Conservation (phyloP, 2,797 vertebrate species). For the Hydrolagus colliei region DNA sequence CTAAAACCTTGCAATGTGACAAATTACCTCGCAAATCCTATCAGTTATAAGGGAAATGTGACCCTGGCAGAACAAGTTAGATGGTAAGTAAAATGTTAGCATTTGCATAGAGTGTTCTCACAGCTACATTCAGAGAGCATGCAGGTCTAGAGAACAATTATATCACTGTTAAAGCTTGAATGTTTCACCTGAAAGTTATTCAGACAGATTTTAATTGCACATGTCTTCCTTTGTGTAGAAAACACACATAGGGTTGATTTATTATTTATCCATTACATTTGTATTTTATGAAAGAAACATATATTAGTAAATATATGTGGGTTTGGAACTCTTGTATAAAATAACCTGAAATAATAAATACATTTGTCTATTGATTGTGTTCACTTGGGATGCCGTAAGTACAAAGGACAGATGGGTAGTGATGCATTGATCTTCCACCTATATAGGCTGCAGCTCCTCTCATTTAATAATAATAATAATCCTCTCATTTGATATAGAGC, state of each 20-base stretch:
- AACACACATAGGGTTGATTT: background rate
- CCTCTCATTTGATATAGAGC: too few species aligned
- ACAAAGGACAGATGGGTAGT: too few species aligned
- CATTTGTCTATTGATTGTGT: background rate
- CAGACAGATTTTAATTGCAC: background rate
- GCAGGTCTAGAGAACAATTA: background rate
- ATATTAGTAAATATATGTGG: background rate
- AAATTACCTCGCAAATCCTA: background rate
- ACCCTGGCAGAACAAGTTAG: slow-evolving; percentile 4
- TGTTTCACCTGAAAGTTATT: background rate
- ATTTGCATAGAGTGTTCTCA: slow-evolving; percentile 9
- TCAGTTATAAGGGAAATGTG: background rate
- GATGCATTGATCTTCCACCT: too few species aligned
- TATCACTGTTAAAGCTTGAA: background rate
- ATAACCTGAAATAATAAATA: background rate
- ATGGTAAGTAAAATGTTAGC: slow-evolving; percentile 4
- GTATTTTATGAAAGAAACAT: background rate
- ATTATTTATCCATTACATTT: background rate
- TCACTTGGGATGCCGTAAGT: too few species aligned
- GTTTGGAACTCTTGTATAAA: background rate
- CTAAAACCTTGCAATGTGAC: background rate
- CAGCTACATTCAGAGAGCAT: background rate
- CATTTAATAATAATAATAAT: too few species aligned
- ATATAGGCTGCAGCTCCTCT: too few species aligned
- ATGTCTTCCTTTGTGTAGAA: background rate